Percentiles rank a stretch among this genome's conserved stretches.
These are phyloP conservation scores for Acanthornis magna DNA, from an alignment of 2,797 vertebrate species.

Conservation along the genomic window DNA sequence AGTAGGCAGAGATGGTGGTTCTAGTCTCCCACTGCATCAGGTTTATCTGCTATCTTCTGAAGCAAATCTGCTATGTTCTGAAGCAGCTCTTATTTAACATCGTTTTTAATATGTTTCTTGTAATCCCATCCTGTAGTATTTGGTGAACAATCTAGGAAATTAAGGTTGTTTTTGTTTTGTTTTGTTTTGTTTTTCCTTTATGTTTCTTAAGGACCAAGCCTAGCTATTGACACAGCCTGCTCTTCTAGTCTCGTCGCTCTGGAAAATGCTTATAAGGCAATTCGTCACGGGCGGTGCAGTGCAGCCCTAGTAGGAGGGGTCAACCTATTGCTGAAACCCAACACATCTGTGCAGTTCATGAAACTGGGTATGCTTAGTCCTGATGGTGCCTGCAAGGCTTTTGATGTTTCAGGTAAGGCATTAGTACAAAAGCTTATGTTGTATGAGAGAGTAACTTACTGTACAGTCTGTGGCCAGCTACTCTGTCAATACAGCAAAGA, in stretches of 20 bases:
- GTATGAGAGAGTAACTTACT: background rate
- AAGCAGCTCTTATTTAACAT: background rate
- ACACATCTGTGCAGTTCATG: slow-evolving; percentile 97
- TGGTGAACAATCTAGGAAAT: background rate
- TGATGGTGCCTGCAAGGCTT: slow-evolving; percentile 89
- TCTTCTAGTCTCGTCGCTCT: slow-evolving; percentile 92
- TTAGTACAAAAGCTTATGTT: background rate
- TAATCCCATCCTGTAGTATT: background rate
- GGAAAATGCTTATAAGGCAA: slow-evolving; percentile 89
- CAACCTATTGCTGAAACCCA: slow-evolving; percentile 91
- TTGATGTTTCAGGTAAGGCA: slow-evolving; percentile 85
- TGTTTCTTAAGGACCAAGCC: slow-evolving; percentile 85
- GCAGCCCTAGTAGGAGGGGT: slow-evolving; percentile 91
- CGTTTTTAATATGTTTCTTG: background rate
- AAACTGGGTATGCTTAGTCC: slow-evolving; percentile 94
- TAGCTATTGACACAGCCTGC: slow-evolving; percentile 93
- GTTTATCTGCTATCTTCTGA: background rate
- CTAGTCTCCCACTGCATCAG: background rate
- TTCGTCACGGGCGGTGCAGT: slow-evolving; percentile 82
- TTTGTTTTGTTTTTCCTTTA: background rate
- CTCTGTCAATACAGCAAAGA: background rate
- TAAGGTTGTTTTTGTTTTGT: background rate
- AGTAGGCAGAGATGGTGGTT: background rate
- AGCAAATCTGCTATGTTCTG: background rate
- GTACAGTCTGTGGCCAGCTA: background rate